A percentile compares a stretch with the other conserved stretches of the same genome.
Evolutionary conservation across 2,888 invertebrate species (phyloP).

Genomic region (Microctonus aethiopoides): DNA sequence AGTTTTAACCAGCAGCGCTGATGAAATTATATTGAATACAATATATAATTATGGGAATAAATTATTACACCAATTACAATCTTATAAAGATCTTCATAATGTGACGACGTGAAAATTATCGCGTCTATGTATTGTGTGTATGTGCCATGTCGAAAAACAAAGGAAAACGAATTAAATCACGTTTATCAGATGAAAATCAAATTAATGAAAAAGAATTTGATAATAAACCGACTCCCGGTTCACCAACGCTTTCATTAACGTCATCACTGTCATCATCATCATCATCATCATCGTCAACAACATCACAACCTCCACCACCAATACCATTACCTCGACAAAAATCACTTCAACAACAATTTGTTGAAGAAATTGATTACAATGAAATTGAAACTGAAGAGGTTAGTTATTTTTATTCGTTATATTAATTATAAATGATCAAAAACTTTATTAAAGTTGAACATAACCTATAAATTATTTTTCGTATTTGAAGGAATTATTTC

Average conservation of each 20-base stretch:
- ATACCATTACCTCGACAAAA: constrained; percentile 20
- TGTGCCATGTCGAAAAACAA: constrained; percentile 20
- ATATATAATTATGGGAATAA: background rate
- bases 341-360: constrained; percentile 70
- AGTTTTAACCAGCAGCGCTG: background rate
- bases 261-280: constrained; percentile 11
- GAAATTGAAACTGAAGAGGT: constrained; percentile 82
- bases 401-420: constrained; percentile 54
- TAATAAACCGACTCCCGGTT: background rate
- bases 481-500: no score
- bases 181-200: background rate
- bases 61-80: background rate
- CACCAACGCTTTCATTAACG: constrained; percentile 1
- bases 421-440: background rate
- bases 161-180: constrained; percentile 2
- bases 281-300: constrained; percentile 15
- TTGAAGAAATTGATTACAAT: constrained; percentile 82
- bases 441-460: background rate
- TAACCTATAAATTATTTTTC: constrained; percentile 9
- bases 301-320: constrained; percentile 12
- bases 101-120: background rate
- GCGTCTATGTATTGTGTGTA: background rate
- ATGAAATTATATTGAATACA: background rate
- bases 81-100: background rate
- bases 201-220: background rate